phyloP scores from a whole-genome alignment of 2,113 vertebrate genomes.

The Passerina amoena region DNA sequence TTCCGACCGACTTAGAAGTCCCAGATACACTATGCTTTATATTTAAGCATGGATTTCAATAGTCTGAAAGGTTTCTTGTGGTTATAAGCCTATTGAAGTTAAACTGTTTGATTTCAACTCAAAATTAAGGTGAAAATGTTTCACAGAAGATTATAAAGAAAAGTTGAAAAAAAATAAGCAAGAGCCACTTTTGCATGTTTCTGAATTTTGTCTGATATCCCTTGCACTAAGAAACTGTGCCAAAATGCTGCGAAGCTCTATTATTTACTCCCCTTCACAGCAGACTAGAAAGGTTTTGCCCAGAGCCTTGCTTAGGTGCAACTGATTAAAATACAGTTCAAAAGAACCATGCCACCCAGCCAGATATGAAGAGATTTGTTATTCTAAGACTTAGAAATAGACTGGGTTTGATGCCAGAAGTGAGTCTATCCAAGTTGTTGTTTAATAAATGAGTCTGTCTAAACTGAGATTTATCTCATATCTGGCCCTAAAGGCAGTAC shows the following conservation, averaged over 20 bases:
- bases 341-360: slow-evolving; percentile 46
- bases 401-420: not conserved
- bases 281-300: slow-evolving; percentile 25
- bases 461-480: slow-evolving; percentile 21
- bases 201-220: not conserved
- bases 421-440: not conserved
- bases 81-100: not conserved
- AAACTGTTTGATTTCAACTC: not conserved
- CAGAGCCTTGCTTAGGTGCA: not conserved
- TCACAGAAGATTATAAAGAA: not conserved
- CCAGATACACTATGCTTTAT: not conserved
- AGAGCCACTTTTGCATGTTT: not conserved
- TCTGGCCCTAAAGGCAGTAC: not conserved
- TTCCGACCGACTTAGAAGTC: not conserved
- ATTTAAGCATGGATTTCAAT: not conserved
- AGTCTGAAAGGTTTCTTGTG: not conserved
- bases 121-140: not conserved
- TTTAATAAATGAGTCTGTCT: slow-evolving; percentile 12
- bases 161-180: not conserved
- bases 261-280: not conserved
- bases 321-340: slow-evolving; percentile 33
- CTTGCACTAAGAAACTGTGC: not conserved
- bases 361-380: slow-evolving; percentile 42
- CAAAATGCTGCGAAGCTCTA: not conserved
- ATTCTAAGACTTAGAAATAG: slow-evolving; percentile 13